Base-by-base conservation (phyloP, 1,140 invertebrate species). In the Drosophila albomicans region DNA sequence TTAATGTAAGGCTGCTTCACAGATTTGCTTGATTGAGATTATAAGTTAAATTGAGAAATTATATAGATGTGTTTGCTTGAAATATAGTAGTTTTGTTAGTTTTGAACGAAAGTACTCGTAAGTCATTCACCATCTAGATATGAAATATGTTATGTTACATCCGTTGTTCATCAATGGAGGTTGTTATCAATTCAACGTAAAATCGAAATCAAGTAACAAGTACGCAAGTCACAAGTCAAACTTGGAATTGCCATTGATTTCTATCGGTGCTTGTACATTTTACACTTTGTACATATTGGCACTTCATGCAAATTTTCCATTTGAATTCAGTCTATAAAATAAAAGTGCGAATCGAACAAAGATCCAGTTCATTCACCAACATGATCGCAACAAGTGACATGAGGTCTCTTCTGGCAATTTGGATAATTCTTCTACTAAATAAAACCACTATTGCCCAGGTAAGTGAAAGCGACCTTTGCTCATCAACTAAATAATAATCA, bases 101-200 rank as follows among this genome's bases (percentile, higher is more conserved):
- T 25, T n/a, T 25, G 10, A 10, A 38, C 10, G 30, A 28, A 61
- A 11, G n/a, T 25, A 25, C 20, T 25, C 20, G 20, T 13, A 58
- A 4, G 11, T 32, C 46, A 6, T 46, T 38, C 43, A 11, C 10
- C 5, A 48, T 61, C 16, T 35, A 13, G 43, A 58, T 62, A 54
- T 43, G 10, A 57, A 38, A 41, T 41, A 6, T 11, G 16, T 45
- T 49, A 15, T 41, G 16, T 30, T 49, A 46, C 63, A 85, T 35
- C 30, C 54, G 15, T 62, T 41, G 1, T 66, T 38, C 62, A 56
- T 75, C 75, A 62, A 54, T 49, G 51, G 61, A 51, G 38, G 1
- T 38, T 65, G 48, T 86, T 86, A 85, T 85, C 82, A 65, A 30
- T 59, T 75, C 66, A 5, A 16, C 52, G 73, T 81, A 84, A 77